Conservation (phyloP, 2,797 vertebrate species). For the Leptodactylus fallax region DNA sequence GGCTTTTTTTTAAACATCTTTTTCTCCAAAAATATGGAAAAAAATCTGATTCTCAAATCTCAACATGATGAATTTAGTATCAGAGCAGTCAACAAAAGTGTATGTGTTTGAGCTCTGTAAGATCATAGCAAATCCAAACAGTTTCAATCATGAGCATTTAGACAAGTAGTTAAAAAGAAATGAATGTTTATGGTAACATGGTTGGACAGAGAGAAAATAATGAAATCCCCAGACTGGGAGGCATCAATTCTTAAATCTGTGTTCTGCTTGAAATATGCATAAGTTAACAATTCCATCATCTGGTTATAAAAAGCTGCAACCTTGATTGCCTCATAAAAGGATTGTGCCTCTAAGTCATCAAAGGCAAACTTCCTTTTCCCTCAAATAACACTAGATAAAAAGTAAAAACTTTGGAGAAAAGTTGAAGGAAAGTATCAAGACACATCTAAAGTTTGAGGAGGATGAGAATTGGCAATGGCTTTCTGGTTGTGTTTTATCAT, state of each 20-base stretch:
- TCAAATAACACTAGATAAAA: slow-evolving; percentile 19
- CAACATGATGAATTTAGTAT: slow-evolving; percentile 1
- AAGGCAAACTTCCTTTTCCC: neutral
- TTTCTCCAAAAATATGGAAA: no score
- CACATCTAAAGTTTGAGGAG: neutral
- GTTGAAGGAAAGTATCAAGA: neutral
- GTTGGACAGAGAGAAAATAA: slow-evolving; percentile 28
- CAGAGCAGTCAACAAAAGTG: neutral
- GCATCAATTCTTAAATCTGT: slow-evolving; percentile 4
- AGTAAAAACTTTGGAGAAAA: neutral
- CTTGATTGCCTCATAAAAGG: slow-evolving; percentile 34
- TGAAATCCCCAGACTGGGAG: slow-evolving; percentile 16
- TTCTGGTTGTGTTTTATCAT: neutral
- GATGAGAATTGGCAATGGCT: neutral
- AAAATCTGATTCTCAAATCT: neutral
- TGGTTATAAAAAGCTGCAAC: slow-evolving; percentile 31
- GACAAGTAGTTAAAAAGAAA: slow-evolving; percentile 25
- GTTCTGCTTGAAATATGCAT: slow-evolving; percentile 19
- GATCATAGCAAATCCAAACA: slow-evolving; percentile 27
- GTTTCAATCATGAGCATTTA: slow-evolving; percentile 26
- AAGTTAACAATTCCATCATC: slow-evolving; percentile 29
- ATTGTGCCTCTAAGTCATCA: slow-evolving; percentile 7
- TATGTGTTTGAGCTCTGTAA: neutral
- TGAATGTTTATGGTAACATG: slow-evolving; percentile 18
- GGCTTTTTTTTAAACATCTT: no score